Conservation (phyloP, 2,797 vertebrate species). For the Mallotus villosus region DNA sequence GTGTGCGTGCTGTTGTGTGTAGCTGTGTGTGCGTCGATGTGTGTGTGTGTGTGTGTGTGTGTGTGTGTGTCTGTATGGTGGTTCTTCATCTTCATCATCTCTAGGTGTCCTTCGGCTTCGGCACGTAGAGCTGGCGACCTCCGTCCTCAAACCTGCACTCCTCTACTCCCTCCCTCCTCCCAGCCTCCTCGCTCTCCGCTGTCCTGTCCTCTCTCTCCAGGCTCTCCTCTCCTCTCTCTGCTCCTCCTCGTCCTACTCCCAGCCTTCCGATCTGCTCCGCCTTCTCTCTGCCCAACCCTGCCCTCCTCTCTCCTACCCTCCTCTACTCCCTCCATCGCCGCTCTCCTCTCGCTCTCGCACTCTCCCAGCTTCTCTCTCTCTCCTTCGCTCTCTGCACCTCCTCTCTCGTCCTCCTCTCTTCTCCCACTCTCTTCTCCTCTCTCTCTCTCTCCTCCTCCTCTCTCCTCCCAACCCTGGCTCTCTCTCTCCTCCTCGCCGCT, state of each 20-base stretch:
- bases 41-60: not conserved
- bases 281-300: too few relatives aligned
- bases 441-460: not conserved
- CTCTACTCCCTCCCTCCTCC: not conserved
- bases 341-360: too few relatives aligned
- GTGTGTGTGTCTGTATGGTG: conserved; percentile 4
- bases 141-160: not conserved
- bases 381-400: not conserved
- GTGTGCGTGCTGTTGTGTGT: not conserved
- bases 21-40: too few relatives aligned
- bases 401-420: not conserved
- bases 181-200: too few relatives aligned
- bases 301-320: not conserved
- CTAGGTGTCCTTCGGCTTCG: conserved; percentile 27
- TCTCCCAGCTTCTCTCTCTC: too few relatives aligned
- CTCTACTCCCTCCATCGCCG: not conserved
- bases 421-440: not conserved
- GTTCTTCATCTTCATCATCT: conserved; percentile 32
- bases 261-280: too few relatives aligned
- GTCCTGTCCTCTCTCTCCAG: not conserved
- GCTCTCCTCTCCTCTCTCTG: not conserved
- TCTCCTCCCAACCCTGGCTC: too few relatives aligned
- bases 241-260: not conserved
- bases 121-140: conserved; percentile 23
- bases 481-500: too few relatives aligned